Evolutionary conservation across 2,888 invertebrate genomes (phyloP), one percentile per base, ranked within the genome.

Genomic region (Phengaris alcon): DNA sequence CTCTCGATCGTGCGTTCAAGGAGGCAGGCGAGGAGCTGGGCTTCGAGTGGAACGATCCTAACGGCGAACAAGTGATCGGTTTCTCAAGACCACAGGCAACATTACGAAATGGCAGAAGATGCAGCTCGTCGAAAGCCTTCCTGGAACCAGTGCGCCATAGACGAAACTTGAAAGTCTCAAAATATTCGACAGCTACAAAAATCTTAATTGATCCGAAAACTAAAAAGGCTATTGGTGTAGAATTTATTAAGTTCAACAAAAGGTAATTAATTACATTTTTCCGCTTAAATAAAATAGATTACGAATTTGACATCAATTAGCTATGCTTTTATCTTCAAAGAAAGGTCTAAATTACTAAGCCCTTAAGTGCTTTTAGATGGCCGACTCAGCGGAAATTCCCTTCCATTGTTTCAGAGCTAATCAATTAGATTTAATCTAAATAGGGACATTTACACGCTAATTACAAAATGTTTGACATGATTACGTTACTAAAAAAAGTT

Each of bases 81-180:
- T 97, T 97, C 82, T 95, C 95, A 0, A 94, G 95, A 75, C 95
- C 95, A 0, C 96, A 96, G 84, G 96, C 96, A 0, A 97, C 96
- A 46, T 93, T 96, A 85, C 90, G 95, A 74, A 93, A 94, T 75
- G 97, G 97, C 0, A 93, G 96, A 74, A 93, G 97, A 77, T 97
- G 97, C 80, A 97, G 97, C 84, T 95, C 97, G 0, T 95, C 96
- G 3, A 97, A 97, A 86, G 97, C 97, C 0, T 97, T 97, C 85
- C 89, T 97, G 15, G 94, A 95, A 79, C 96, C 97, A 0, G 94
- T 96, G 3, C 89, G 94, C 12, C 84, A 91, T 12, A 93, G 97
- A 57, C 82, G 84, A 12, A 97, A 97, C 84, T 91, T 97, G 22
- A 95, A 95, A 84, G 94, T 97, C 3, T 95, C 96, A 0, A 96